Conservation (phyloP, 2,888 invertebrate genomes). For the Serripes groenlandicus region DNA sequence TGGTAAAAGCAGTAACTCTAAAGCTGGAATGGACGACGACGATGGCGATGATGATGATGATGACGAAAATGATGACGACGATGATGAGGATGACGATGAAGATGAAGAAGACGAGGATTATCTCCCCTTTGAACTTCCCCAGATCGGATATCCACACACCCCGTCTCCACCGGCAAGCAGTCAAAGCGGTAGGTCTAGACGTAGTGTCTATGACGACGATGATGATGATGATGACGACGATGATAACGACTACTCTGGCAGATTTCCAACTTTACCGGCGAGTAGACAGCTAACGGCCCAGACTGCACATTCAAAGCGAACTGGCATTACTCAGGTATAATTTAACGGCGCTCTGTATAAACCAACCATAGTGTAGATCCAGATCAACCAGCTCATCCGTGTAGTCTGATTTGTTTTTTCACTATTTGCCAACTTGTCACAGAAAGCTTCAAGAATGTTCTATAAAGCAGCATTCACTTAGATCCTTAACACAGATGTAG, state of each 20-base stretch:
- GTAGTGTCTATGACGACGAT: slow-evolving; percentile 27
- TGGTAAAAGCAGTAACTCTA: slow-evolving; percentile 18
- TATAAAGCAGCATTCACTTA: too few species aligned
- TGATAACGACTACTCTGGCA: slow-evolving; percentile 3
- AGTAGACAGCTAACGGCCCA: slow-evolving; percentile 55
- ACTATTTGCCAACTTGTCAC: too few species aligned
- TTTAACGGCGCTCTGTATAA: too few species aligned
- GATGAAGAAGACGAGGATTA: slow-evolving; percentile 57
- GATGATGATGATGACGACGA: slow-evolving; percentile 18
- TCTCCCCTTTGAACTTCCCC: slow-evolving; percentile 55
- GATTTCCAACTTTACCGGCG: slow-evolving; percentile 39
- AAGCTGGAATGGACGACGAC: slow-evolving; percentile 17
- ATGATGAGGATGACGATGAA: slow-evolving; percentile 35
- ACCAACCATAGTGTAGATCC: too few species aligned
- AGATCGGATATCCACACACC: slow-evolving; percentile 57
- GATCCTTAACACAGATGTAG: too few species aligned
- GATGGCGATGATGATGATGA: slow-evolving; percentile 29
- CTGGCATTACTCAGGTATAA: slow-evolving; percentile 25
- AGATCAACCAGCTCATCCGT: too few species aligned
- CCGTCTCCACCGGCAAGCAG: slow-evolving; percentile 62
- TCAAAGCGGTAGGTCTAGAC: slow-evolving; percentile 51
- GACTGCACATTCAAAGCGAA: slow-evolving; percentile 42
- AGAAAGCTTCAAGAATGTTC: too few species aligned
- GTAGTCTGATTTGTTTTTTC: too few species aligned
- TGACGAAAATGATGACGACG: slow-evolving; percentile 27